Base-by-base conservation (phyloP, 2,888 invertebrate species). In the Automeris io region DNA sequence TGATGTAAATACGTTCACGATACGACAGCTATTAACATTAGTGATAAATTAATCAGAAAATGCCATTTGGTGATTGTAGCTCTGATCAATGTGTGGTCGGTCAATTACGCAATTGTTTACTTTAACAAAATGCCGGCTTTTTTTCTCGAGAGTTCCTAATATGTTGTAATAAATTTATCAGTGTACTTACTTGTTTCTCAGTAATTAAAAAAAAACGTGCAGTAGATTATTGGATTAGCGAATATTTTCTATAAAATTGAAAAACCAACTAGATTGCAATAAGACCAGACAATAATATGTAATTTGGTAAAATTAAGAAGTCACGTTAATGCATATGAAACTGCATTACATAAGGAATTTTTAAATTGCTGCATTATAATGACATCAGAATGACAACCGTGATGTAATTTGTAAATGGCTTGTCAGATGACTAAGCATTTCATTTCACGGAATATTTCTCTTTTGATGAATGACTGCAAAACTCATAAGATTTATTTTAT, bases 371-470 rank as follows among this genome's bases (percentile, higher is more conserved):
- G 58, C 31, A 8, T 63, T 50, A 51, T 42, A 51, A 8, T 36
- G 24, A 3, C 12, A 18, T 18, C 19, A 33, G 13, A 34, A 8
- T 49, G 46, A 49, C 43, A 39, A 33, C 18, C 16, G 46, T 52
- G 57, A 58, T 21, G 21, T 16, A n/a, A n/a, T n/a, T 13, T 16
- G 1, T 8, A 3, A 3, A 8, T 26, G 51, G 46, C 8, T 48
- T 56, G 58, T 67, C 66, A 69, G 57, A 56, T 70, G 68, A 65
- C 48, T 51, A 18, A 33, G 13, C 42, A 45, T 54, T 63, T 47
- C 64, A 19, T 47, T 60, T 8, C 18, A 56, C 41, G 53, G 42
- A 52, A 38, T 49, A 42, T 13, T 12, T 18, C 22, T 5, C 22
- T 35, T 18, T 22, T 31, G 12, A 7, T 9, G 3, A 32, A n/a